Evolutionary conservation across 2,888 invertebrate species (phyloP).

Genomic region (Platycnemis pennipes): DNA sequence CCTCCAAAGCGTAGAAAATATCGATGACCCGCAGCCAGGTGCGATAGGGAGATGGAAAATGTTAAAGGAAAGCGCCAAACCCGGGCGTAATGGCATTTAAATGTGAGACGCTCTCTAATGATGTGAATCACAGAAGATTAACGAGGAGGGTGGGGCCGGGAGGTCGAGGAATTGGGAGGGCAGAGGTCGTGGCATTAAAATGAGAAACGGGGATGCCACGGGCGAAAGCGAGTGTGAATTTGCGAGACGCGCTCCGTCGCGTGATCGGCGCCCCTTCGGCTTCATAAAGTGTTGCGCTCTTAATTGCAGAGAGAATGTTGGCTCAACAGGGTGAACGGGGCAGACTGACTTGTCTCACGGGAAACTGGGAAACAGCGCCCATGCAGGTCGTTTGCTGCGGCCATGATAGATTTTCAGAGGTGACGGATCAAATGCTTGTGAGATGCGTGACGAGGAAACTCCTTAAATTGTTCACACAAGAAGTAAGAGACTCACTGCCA

Average conservation of each 20-base stretch:
- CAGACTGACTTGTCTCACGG: neutral
- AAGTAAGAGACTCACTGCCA: too few relatives aligned
- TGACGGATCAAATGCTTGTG: too few relatives aligned
- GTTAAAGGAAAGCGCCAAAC: neutral
- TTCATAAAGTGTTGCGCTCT: neutral
- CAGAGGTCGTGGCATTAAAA: neutral
- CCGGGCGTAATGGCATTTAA: constrained; percentile 3
- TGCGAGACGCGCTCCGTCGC: neutral
- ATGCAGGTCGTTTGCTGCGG: too few relatives aligned
- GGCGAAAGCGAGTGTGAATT: neutral
- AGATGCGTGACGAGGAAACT: too few relatives aligned
- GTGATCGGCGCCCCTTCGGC: neutral
- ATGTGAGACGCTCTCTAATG: neutral
- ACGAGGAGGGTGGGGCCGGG: neutral
- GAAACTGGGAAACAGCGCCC: neutral
- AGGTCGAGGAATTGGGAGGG: neutral
- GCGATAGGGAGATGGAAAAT: neutral
- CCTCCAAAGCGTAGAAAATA: neutral
- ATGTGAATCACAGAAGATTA: neutral
- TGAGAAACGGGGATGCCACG: neutral
- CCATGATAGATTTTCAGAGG: neutral
- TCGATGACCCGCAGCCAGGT: neutral
- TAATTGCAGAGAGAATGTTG: neutral
- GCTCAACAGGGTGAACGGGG: neutral
- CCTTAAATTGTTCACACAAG: too few relatives aligned